Conservation (phyloP, 2,888 invertebrate species). For the Antheraea yamamai region DNA sequence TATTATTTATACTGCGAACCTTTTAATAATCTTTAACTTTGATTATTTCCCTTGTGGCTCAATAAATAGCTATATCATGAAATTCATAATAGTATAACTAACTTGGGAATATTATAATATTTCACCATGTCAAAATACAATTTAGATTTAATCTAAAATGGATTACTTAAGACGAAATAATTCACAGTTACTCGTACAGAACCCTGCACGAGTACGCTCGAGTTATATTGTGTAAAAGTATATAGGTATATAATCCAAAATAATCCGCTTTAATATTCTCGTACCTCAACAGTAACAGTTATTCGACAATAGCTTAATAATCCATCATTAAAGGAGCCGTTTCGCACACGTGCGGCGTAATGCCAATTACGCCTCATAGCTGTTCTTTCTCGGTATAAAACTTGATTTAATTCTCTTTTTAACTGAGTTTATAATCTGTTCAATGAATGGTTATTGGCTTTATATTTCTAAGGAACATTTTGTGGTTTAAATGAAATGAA, state of each 20-base stretch:
- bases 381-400: conserved; percentile 12
- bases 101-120: neutral
- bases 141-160: neutral
- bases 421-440: conserved; percentile 5
- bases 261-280: conserved; percentile 10
- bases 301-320: conserved; percentile 24
- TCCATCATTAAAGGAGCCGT: conserved; percentile 29
- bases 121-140: neutral
- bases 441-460: neutral
- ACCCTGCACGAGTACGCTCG: neutral
- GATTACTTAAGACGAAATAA: neutral
- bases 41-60: neutral
- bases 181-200: neutral
- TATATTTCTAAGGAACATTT: neutral
- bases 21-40: neutral
- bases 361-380: conserved; percentile 26
- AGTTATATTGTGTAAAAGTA: neutral
- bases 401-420: conserved; percentile 8
- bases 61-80: neutral
- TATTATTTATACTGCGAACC: neutral
- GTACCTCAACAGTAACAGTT: conserved; percentile 18
- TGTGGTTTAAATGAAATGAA: neutral
- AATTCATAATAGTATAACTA: neutral
- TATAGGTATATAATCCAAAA: neutral
- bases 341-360: conserved; percentile 26